phyloP scores from a whole-genome alignment of 2,888 invertebrate species.

The Sycophila texana region DNA sequence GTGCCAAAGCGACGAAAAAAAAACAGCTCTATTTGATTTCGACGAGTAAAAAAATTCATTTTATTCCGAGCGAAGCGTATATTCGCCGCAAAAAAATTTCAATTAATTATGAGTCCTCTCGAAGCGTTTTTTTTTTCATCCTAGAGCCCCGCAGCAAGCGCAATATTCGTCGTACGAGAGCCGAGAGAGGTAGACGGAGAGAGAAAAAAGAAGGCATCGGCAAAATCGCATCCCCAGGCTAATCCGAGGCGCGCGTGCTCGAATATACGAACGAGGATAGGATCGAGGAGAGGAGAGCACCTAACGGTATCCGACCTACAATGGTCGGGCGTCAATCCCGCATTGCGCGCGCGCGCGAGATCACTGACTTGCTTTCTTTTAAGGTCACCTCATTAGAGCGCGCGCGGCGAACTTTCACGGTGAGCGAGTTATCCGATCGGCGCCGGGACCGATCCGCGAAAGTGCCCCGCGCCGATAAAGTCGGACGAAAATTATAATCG shows the following conservation, averaged over 20 bases:
- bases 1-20: too few relatives aligned
- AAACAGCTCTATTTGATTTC: too few relatives aligned
- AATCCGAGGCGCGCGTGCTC: not conserved
- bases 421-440: too few relatives aligned
- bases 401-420: not conserved
- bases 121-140: too few relatives aligned
- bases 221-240: not conserved
- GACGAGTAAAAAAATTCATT: not conserved
- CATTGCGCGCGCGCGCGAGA: slow-evolving; percentile 10
- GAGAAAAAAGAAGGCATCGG: too few relatives aligned
- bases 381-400: slow-evolving; percentile 43
- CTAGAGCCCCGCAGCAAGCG: too few relatives aligned
- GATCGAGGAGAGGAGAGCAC: slow-evolving; percentile 38
- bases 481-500: not conserved
- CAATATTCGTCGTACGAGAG: too few relatives aligned
- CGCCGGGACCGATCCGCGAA: not conserved
- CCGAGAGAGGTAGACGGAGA: too few relatives aligned
- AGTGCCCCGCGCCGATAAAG: not conserved
- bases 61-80: too few relatives aligned
- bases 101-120: not conserved
- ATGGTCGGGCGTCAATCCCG: not conserved
- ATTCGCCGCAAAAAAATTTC: not conserved
- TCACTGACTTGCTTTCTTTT: slow-evolving; percentile 41
- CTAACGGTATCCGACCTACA: slow-evolving; percentile 45
- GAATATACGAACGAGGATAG: slow-evolving; percentile 14